Conservation (phyloP, 2,797 vertebrate species). For the Kryptolebias ocellatus region DNA sequence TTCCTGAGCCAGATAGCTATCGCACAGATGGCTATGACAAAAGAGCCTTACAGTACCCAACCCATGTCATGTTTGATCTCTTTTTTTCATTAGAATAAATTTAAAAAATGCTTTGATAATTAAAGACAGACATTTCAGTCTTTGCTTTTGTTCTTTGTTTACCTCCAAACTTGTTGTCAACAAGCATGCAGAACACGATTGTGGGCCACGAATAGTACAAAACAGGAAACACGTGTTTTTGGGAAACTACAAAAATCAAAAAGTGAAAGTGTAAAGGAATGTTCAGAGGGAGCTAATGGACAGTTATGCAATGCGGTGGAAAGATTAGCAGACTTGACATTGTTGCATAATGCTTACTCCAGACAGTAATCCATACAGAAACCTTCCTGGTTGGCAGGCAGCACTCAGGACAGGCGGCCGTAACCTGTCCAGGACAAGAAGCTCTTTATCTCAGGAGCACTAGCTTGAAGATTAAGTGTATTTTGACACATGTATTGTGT, state of each 20-base stretch:
- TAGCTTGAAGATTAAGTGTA: background rate
- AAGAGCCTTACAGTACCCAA: background rate
- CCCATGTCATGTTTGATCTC: background rate
- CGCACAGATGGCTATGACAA: background rate
- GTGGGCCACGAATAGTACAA: background rate
- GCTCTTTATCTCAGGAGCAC: slow-evolving; percentile 1
- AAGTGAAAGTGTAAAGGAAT: slow-evolving; percentile 39
- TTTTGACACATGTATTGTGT: slow-evolving; percentile 1
- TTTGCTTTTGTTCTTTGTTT: background rate
- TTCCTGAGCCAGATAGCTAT: background rate
- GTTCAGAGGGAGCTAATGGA: slow-evolving; percentile 58
- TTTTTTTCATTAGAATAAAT: background rate
- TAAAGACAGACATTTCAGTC: background rate
- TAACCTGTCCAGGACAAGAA: slow-evolving; percentile 20
- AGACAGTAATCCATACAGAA: slow-evolving; percentile 73
- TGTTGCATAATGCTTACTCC: slow-evolving; percentile 71
- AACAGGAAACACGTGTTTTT: background rate
- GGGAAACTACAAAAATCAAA: slow-evolving; percentile 7
- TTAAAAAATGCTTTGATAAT: too few relatives aligned
- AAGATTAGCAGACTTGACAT: slow-evolving; percentile 69
- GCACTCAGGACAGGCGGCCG: slow-evolving; percentile 17
- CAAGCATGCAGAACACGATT: background rate
- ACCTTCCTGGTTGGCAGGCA: slow-evolving; percentile 51
- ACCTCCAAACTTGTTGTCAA: background rate
- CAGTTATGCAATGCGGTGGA: slow-evolving; percentile 67